Conservation (phyloP, 2,888 invertebrate species). For the Autographa pulchrina region DNA sequence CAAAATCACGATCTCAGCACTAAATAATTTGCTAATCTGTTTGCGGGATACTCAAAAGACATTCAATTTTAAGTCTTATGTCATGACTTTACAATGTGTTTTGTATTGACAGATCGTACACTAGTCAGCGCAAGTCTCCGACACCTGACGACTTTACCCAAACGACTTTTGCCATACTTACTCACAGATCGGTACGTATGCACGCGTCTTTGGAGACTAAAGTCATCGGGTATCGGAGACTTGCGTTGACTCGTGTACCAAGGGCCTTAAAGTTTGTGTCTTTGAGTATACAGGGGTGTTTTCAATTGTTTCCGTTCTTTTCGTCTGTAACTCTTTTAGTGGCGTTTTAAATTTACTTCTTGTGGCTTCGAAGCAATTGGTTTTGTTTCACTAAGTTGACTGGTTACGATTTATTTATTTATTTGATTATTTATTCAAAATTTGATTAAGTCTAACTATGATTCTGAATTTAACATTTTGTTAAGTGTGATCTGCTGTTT, state of each 20-base stretch:
- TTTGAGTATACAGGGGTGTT: slow-evolving; percentile 4
- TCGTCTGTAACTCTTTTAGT: slow-evolving; percentile 15
- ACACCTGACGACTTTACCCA: too few relatives aligned
- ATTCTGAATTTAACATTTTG: neutral
- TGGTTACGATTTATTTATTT: neutral
- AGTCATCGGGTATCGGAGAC: too few relatives aligned
- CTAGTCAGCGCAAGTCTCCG: too few relatives aligned
- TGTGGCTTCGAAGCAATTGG: slow-evolving; percentile 27
- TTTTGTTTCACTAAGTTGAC: neutral
- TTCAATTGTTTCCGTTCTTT: slow-evolving; percentile 14
- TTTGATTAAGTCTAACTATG: neutral
- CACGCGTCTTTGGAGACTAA: too few relatives aligned
- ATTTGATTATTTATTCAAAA: slow-evolving; percentile 6
- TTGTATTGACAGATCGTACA: too few relatives aligned
- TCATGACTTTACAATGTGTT: too few relatives aligned
- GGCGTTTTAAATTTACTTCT: slow-evolving; percentile 18
- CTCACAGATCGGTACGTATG: too few relatives aligned
- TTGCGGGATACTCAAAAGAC: neutral
- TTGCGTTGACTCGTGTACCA: too few relatives aligned
- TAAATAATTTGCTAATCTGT: slow-evolving; percentile 24
- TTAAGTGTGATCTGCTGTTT: neutral
- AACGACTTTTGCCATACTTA: too few relatives aligned
- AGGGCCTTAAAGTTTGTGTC: neutral
- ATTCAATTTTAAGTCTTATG: neutral
- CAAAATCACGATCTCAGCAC: slow-evolving; percentile 45